These are phyloP conservation scores for Gallinago paraguaiae DNA, from an alignment of 2,113 vertebrate species.

Conservation along the genomic window DNA sequence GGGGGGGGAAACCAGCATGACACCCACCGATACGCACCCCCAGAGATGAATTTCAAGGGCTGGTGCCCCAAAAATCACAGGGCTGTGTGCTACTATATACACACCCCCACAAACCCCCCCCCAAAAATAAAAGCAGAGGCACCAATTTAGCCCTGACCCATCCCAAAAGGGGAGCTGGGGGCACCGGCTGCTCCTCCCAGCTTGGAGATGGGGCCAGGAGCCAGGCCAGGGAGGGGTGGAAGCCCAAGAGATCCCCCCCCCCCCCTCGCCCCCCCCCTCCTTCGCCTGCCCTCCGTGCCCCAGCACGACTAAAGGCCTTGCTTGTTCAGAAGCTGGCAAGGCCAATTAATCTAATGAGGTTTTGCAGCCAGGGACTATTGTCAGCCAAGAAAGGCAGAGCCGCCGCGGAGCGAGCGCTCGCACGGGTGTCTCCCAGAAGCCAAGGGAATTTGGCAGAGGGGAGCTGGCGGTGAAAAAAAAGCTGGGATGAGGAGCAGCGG, in stretches of 20 bases:
- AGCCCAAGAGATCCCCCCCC: background rate
- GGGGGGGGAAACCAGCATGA: background rate
- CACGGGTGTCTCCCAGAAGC: conserved; percentile 41
- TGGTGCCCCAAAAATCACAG: background rate
- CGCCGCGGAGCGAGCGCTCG: background rate
- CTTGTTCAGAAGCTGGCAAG: conserved; percentile 61
- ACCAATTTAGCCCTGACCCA: background rate
- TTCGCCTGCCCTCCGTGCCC: background rate
- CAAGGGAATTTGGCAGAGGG: conserved; percentile 57
- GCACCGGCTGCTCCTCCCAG: background rate
- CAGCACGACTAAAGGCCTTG: conserved; percentile 51
- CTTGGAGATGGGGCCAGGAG: background rate
- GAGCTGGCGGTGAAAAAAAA: background rate
- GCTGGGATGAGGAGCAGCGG: background rate
- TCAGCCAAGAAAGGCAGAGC: conserved; percentile 57
- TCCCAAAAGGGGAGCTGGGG: background rate
- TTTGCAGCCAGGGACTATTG: conserved; percentile 66
- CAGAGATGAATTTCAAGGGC: background rate
- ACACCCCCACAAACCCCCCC: background rate
- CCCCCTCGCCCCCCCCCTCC: conserved; percentile 36
- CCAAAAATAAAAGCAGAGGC: background rate
- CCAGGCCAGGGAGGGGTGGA: background rate
- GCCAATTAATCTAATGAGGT: conserved; percentile 69
- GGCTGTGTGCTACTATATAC: too few species aligned
- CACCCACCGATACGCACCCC: background rate